Evolutionary conservation across 2,113 vertebrate genomes (phyloP), one percentile per base, ranked within the genome.

Genomic region (Rhea americana): DNA sequence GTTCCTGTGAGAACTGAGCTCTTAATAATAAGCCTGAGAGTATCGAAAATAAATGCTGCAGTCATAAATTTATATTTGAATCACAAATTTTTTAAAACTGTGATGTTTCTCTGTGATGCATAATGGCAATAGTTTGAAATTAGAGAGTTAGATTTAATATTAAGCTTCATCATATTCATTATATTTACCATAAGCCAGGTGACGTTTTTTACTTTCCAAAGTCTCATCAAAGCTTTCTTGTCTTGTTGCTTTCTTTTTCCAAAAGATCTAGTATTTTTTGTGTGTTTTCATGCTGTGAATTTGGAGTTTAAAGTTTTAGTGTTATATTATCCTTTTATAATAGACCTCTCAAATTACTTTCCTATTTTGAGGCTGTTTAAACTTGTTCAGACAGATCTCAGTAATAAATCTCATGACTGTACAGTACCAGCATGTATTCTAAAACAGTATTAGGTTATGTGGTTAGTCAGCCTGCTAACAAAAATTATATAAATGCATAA

Each of bases 241-340:
- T 59, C 17, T 37, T 2, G 1, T 63, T 50, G 1, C 4, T 14
- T 50, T 66, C 58, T 53, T 59, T 1, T 3, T 3, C 41, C 0
- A 0, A 55, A 85, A 75, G 4, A 48, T 41, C 11, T 48, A 39
- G 7, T 11, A 62, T 65, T 92, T 70, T 41, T 81, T 15, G 43
- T 68, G 7, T 51, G 68, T 22, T 32, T 85, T 50, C 70, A 56
- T 82, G 8, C 7, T 86, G 16, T 62, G 53, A 41, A 83, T 77
- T n/a, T 72, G 6, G 9, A 81, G 48, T 91, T 85, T 77, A 72
- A 71, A 39, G 9, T 82, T 84, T 47, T 66, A 47, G 65, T 48
- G 6, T 76, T 62, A 77, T 32, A 35, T 75, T 63, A 50, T 65
- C 11, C 16, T 92, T 32, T 59, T 75, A 45, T 9, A 50, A 81